Evolutionary conservation across 2,113 vertebrate species (phyloP), one percentile per base, ranked within the genome.

Genomic region (Cyanocitta stelleri): DNA sequence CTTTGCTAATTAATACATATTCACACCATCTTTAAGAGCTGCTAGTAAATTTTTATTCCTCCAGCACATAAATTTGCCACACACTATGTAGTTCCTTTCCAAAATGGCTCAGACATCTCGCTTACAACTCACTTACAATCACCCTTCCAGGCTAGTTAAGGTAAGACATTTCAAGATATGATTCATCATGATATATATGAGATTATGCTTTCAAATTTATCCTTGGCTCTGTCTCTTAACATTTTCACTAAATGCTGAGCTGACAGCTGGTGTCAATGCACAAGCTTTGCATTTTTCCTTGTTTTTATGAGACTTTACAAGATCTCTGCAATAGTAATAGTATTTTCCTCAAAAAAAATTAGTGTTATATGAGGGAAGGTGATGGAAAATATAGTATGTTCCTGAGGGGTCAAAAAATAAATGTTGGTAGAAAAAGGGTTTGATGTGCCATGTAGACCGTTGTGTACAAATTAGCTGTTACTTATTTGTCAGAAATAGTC

Each of bases 181-280:
- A 96, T 96, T 97, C 88, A 91, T 86, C 88, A 37, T 80, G 80
- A 92, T 94, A 94, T 93, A 96, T 95, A 93, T 95, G 88, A 96
- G 87, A 94, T 97, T 95, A 96, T 24, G 48, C 62, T 96, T 91
- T 95, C 85, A 95, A 91, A 97, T 95, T 96, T 85, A 95, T 97
- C 69, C 54, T 96, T 96, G 85, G 71, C 85, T 95, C 61, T 63
- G 72, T 77, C 85, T 96, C 78, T 93, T 95, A 97, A 41, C 76
- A 85, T 96, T 97, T 97, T 86, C 82, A 92, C 80, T 91, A 96
- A 96, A 96, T 94, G 89, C 87, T 96, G 96, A 97, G 83, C 86
- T 97, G 96, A 95, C 91, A 97, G 83, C 93, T 96, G 95, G 19
- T 93, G 91, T 97, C 92, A 84, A 39, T 75, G 63, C 76, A 49